Base-by-base conservation (phyloP, 2,113 vertebrate species). In the Malurus cyaneus region DNA sequence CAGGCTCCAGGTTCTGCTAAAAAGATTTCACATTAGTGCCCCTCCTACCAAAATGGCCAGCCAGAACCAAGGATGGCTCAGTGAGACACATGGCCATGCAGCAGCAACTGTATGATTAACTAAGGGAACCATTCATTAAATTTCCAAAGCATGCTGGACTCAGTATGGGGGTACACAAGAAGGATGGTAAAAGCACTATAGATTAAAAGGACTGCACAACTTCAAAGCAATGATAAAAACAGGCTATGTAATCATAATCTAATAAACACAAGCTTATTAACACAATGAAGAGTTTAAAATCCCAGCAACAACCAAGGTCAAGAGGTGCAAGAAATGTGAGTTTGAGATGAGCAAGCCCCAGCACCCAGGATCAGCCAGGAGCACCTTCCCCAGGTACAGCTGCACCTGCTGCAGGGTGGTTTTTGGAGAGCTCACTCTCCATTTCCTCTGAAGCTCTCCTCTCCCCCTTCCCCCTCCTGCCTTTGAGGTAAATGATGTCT, bases 41-140 rank as follows among this genome's bases (percentile, higher is more conserved):
- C 5, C 11, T 10, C 54, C 25, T 57, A 7, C 19, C 31, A 32
- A 66, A 86, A 86, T 4, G 12, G 46, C 31, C 0, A 5, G 20
- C 8, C 54, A 73, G 36, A 80, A 70, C 4, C 42, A 46, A 9
- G 44, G 24, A 25, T 46, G 71, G 18, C 47, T 79, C 57, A 8
- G 34, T 5, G 6, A 9, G 42, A 84, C 1, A 0, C 1, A 2
- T 12, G 32, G 15, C 34, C 2, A 1, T 13, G 39, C 8, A 36
- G n/a, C 42, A 73, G 8, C 31, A 57, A 6, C 1, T 0, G 11
- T 11, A 39, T 39, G 39, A 39, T 39, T 39, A 39, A 39, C 39
- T 39, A 39, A 39, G 39, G 39, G 39, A 39, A 39, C 39, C 39
- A 39, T 39, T 39, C 39, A 39, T 39, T 39, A 39, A 39, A 39